These are phyloP conservation scores for Sweltsa coloradensis DNA, from an alignment of 1,140 invertebrate genomes.

Conservation along the genomic window DNA sequence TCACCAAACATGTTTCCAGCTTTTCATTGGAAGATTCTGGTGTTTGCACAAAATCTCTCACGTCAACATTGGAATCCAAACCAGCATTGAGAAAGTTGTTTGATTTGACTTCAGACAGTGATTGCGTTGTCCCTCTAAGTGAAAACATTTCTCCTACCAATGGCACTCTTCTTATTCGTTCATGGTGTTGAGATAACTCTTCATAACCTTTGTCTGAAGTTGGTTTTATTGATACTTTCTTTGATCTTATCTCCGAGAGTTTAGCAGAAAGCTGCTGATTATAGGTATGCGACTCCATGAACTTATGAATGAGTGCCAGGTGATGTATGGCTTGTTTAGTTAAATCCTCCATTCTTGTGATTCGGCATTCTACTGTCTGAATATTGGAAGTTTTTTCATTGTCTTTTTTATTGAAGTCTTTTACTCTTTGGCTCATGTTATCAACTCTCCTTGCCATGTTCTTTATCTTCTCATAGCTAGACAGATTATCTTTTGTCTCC, in stretches of 20 bases:
- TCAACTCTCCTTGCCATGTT: slow-evolving; percentile 76
- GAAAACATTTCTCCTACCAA: slow-evolving; percentile 17
- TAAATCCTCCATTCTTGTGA: slow-evolving; percentile 74
- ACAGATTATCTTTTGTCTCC: slow-evolving; percentile 73
- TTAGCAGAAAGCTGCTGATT: too few species aligned
- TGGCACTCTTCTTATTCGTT: slow-evolving; percentile 24
- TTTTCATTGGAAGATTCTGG: too few species aligned
- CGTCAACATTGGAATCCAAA: too few species aligned
- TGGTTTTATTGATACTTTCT: slow-evolving; percentile 33
- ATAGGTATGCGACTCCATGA: slow-evolving; percentile 63
- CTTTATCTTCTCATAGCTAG: slow-evolving; percentile 77
- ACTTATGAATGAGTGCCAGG: slow-evolving; percentile 69
- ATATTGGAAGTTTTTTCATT: slow-evolving; percentile 64
- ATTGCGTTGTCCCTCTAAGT: too few species aligned
- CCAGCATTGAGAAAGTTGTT: too few species aligned
- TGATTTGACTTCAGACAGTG: too few species aligned
- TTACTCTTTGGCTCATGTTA: slow-evolving; percentile 60
- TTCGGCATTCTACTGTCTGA: slow-evolving; percentile 73
- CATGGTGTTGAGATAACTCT: slow-evolving; percentile 23
- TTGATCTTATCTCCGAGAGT: slow-evolving; percentile 35
- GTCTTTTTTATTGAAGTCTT: slow-evolving; percentile 87
- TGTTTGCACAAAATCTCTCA: too few species aligned
- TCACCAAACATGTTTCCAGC: too few species aligned
- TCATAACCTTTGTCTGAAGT: slow-evolving; percentile 40
- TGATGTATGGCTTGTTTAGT: slow-evolving; percentile 67